Base-by-base conservation (phyloP, 2,888 invertebrate species). In the Phaonia tiefii region DNA sequence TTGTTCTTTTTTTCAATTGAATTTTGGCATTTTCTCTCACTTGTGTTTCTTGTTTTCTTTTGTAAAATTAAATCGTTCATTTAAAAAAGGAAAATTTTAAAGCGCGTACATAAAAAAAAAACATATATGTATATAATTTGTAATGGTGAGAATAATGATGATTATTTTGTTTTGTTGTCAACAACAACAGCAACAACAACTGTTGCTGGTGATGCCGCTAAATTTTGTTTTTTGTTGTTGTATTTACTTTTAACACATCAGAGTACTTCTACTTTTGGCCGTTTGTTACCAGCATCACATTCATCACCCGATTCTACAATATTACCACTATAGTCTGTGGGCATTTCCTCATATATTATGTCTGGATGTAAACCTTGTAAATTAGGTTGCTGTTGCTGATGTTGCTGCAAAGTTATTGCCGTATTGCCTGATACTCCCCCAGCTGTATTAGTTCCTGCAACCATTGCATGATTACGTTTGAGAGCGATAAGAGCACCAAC, bases 251-350 rank as follows among this genome's bases (percentile, higher is more conserved):
- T 83, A 81, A 87, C 89, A 86, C 87, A 89, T 89, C 89, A 89
- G 87, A 89, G 89, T 83, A 88, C 89, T 85, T 90, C 90, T 42
- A 89, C 90, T 86, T 90, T 90, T 82, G 89, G 87, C 82, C 90
- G 87, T 86, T 89, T 91, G 87, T 88, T 70, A 75, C 74, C 83
- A 54, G 86, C 86, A 79, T 89, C 90, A 82, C 85, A 86, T 75
- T 90, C 90, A 80, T 90, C 90, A 77, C 89, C 89, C n/a, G 86
- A 86, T 73, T 86, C 85, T 72, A 88, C 89, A 73, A 87, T 87
- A 80, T 88, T 88, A 63, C 89, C 89, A 82, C 88, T 90, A 75
- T 89, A 90, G 82, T 90, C 90, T 31, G 89, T 89, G 72, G 89
- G 89, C 84, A 88, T 84, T 80, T 90, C 90, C 72, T 90, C 90